Conservation (phyloP, 2,888 invertebrate genomes). For the Lasioglossum villosulum region DNA sequence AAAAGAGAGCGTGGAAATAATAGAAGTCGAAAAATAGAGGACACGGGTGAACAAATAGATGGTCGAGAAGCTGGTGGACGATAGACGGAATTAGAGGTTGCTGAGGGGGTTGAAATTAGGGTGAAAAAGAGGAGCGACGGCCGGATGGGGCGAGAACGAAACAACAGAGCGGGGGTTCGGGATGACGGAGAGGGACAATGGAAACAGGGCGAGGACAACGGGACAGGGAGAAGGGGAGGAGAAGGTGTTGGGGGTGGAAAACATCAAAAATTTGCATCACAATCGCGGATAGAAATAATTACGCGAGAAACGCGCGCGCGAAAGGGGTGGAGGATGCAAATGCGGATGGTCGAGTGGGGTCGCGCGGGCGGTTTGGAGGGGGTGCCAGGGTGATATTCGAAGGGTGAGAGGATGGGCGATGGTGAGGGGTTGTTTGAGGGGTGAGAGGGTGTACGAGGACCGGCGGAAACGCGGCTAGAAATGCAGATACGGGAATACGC, state of each 20-base stretch:
- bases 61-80: background rate
- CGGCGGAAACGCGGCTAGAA: constrained; percentile 77
- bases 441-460: constrained; percentile 37
- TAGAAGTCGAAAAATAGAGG: background rate
- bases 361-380: background rate
- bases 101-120: constrained; percentile 2
- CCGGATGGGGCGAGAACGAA: constrained; percentile 24
- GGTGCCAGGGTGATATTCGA: background rate
- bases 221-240: background rate
- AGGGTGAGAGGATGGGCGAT: constrained; percentile 21
- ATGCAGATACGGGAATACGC: constrained; percentile 74
- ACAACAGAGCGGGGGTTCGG: constrained; percentile 12
- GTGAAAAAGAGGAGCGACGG: background rate
- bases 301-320: constrained; percentile 79
- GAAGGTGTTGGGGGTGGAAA: constrained; percentile 68
- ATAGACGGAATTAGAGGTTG: constrained; percentile 41
- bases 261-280: constrained; percentile 84
- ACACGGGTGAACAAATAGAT: background rate
- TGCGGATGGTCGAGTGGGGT: constrained; percentile 51
- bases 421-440: constrained; percentile 4
- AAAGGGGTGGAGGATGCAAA: constrained; percentile 74
- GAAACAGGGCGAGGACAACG: background rate
- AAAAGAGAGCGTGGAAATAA: background rate
- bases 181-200: background rate
- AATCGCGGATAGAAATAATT: constrained; percentile 84